phyloP scores from a whole-genome alignment of 2,888 invertebrate genomes.

The Dasypogon diadema region DNA sequence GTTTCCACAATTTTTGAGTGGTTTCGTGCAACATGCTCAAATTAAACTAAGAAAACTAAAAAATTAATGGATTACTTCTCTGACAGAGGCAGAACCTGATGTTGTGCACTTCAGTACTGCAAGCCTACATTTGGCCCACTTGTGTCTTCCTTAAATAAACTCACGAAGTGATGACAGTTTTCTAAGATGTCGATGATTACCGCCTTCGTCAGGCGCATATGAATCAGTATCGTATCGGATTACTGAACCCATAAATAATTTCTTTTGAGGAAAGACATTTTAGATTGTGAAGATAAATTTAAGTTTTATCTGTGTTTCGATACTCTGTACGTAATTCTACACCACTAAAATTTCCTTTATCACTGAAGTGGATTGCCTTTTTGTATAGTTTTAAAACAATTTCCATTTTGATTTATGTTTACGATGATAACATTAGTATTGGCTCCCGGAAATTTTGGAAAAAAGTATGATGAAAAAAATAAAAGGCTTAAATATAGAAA shows the following conservation, averaged over 20 bases:
- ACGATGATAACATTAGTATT: too few relatives aligned
- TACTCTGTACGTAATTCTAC: too few relatives aligned
- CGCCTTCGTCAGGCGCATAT: neutral
- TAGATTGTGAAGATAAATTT: too few relatives aligned
- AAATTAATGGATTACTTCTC: conserved; percentile 20
- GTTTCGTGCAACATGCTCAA: neutral
- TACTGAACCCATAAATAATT: neutral
- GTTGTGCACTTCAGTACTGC: neutral
- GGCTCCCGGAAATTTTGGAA: too few relatives aligned
- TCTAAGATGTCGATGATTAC: neutral
- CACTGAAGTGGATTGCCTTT: too few relatives aligned
- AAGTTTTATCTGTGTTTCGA: too few relatives aligned
- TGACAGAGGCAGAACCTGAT: conserved; percentile 1
- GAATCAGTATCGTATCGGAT: neutral
- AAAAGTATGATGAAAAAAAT: too few relatives aligned
- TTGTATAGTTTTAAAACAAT: too few relatives aligned
- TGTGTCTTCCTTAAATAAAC: conserved; percentile 12
- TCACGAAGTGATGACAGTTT: conserved; percentile 14
- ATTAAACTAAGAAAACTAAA: neutral
- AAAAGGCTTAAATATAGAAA: too few relatives aligned
- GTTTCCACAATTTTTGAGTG: conserved; percentile 8
- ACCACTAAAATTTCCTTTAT: too few relatives aligned
- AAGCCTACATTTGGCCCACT: neutral
- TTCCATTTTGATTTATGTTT: too few relatives aligned
- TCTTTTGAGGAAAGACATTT: too few relatives aligned